Evolutionary conservation across 2,797 vertebrate genomes (phyloP), one percentile per base, ranked within the genome.

Genomic region (Furcifer pardalis): DNA sequence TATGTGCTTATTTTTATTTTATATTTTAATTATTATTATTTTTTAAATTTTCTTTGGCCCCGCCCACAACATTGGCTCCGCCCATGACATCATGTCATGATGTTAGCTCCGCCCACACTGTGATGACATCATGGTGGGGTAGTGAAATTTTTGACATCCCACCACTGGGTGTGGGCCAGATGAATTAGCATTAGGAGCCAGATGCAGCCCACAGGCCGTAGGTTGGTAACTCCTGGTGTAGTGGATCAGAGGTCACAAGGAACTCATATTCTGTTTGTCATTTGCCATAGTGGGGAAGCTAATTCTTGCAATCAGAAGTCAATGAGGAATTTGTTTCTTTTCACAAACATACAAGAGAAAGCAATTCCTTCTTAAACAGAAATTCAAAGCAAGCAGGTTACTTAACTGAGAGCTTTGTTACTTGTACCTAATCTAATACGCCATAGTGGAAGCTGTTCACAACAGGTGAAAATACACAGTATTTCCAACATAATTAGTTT

Each of bases 311-410:
- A 84, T 82, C 15, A 77, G 52, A 81, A 44, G 21, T 17, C 2
- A 0, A 60, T n/a, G 44, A 84, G 71, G 89, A 84, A 89, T 93
- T 89, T 85, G 60, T 79, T 84, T 85, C 86, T 89, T 92, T 92
- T 90, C 71, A 60, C 79, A 74, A 0, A 0, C 44, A 60, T 49
- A 85, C 86, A 79, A 90, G 87, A 86, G 79, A 73, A 88, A 37
- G 80, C 84, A 88, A 71, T 13, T n/a, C 25, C 75, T 73, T 85
- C 62, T 32, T 81, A 81, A n/a, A n/a, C n/a, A 84, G n/a, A 80
- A 90, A 89, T 91, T 92, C 83, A 86, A 85, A 86, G 81, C 30
- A n/a, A 74, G 66, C 72, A 83, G 46, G 49, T 30, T 73, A 63
- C 82, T 25, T 87, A 74, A 81, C 68, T 32, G 63, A 79, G 40